Base-by-base conservation (phyloP, 2,797 vertebrate genomes). In the Microhierax caerulescens region DNA sequence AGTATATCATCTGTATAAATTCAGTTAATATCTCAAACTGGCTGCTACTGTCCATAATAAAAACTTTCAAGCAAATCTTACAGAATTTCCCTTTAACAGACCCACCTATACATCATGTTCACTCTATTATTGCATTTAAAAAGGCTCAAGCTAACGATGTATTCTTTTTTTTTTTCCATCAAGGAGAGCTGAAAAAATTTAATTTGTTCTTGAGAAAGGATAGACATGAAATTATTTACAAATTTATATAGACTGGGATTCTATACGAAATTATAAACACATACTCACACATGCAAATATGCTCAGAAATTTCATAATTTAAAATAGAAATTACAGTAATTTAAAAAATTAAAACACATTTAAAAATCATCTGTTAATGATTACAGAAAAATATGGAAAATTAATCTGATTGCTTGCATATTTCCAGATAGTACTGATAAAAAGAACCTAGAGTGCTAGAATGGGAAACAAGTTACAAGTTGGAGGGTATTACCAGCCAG, bases 41-140 rank as follows among this genome's bases (percentile, higher is more conserved):
- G 2, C 22, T 64, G 48, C 51, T 76, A 20, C 23, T 24, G 21
- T 32, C 28, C 41, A 15, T 48, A 65, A 39, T 5, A 21, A 78
- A 39, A 13, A 25, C 25, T 87, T 80, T n/a, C 7, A 7, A 83
- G 8, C n/a, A 81, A 76, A 53, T 75, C 36, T 51, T n/a, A n/a
- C 22, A 61, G 20, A 10, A 47, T 75, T 90, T 80, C 12, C 25
- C 11, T 88, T 39, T 65, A 50, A 28, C 3, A 53, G 34, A n/a
- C 12, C 6, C 27, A n/a, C 3, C 25, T 25, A 16, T 17, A 13
- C 2, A 4, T 19, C 2, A 4, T 19, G 2, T 48, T 65, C 53
- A 37, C 9, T 47, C 30, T 90, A 41, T 83, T 64, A n/a, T 34
- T 84, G 10, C 20, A 45, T 87, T 94, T 94, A 34, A 41, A 78